Evolutionary conservation across 2,113 vertebrate genomes (phyloP).

Genomic region (Alethe diademata): DNA sequence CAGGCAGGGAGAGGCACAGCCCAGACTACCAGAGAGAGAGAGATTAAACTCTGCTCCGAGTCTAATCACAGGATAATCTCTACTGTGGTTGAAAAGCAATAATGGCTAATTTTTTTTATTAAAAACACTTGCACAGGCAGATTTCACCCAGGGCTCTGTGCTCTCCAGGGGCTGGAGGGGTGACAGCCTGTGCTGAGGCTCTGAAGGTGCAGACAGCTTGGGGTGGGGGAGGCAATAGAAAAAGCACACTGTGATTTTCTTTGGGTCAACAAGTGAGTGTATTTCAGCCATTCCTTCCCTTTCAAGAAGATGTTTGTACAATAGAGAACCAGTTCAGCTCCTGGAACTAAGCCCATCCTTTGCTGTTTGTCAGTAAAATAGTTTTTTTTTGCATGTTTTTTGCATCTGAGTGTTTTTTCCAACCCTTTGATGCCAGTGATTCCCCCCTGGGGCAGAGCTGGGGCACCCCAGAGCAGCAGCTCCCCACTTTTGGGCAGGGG

Average conservation of each 20-base stretch:
- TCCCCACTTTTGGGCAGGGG: not conserved
- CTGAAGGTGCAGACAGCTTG: not conserved
- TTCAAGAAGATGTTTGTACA: not conserved
- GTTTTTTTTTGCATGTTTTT: constrained; percentile 65
- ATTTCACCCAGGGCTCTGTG: not conserved
- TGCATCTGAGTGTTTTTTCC: constrained; percentile 50
- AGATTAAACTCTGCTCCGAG: not conserved
- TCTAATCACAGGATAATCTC: not conserved
- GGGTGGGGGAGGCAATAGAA: not conserved
- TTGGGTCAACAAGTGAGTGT: constrained; percentile 28
- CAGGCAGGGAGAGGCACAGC: not conserved
- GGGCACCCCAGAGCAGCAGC: not conserved
- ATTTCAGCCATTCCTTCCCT: constrained; percentile 50
- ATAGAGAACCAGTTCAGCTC: constrained; percentile 7
- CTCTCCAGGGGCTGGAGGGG: not conserved
- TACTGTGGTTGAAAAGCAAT: constrained; percentile 56
- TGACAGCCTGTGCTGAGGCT: not conserved
- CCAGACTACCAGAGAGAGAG: not conserved
- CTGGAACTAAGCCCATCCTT: constrained; percentile 28
- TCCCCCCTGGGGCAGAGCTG: not conserved
- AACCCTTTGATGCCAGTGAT: fast-evolving
- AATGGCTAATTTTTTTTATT: constrained; percentile 23
- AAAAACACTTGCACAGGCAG: not conserved
- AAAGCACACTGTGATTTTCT: constrained; percentile 64
- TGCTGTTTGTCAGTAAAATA: constrained; percentile 71